These are phyloP conservation scores for Styela clava DNA, from an alignment of 23 tunicate species.

Conservation along the genomic window DNA sequence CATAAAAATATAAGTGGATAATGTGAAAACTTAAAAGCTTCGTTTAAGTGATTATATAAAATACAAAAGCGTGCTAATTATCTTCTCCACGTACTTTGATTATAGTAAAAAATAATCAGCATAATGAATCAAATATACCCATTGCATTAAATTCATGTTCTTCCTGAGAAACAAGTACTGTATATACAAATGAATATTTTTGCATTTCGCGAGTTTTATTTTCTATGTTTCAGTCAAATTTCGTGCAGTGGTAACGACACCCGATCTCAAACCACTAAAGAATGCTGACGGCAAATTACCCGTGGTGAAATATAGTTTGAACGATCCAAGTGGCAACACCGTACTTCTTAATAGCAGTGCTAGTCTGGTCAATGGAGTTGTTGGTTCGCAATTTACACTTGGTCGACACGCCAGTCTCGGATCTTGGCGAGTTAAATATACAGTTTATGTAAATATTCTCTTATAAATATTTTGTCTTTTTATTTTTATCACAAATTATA, in stretches of 20 bases:
- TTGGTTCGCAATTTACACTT: constrained; percentile 52
- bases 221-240: constrained; percentile 63
- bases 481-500: too few species aligned
- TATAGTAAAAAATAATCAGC: too few species aligned
- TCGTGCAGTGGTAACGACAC: constrained; percentile 49
- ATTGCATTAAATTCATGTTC: too few species aligned
- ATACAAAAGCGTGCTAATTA: too few species aligned
- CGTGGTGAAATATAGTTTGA: constrained; percentile 43
- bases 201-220: too few species aligned
- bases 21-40: too few species aligned
- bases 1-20: too few species aligned
- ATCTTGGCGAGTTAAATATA: neutral
- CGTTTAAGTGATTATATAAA: too few species aligned
- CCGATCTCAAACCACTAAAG: constrained; percentile 46
- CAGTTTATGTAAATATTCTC: neutral
- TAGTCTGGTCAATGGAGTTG: constrained; percentile 47
- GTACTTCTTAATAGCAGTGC: constrained; percentile 50
- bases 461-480: too few species aligned
- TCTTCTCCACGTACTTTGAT: too few species aligned
- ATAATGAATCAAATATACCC: too few species aligned
- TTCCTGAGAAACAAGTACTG: too few species aligned
- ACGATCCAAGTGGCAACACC: constrained; percentile 56
- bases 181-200: neutral
- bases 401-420: constrained; percentile 33
- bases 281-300: neutral